Base-by-base conservation (phyloP, 2,113 vertebrate species). In the Polyodon spathula region DNA sequence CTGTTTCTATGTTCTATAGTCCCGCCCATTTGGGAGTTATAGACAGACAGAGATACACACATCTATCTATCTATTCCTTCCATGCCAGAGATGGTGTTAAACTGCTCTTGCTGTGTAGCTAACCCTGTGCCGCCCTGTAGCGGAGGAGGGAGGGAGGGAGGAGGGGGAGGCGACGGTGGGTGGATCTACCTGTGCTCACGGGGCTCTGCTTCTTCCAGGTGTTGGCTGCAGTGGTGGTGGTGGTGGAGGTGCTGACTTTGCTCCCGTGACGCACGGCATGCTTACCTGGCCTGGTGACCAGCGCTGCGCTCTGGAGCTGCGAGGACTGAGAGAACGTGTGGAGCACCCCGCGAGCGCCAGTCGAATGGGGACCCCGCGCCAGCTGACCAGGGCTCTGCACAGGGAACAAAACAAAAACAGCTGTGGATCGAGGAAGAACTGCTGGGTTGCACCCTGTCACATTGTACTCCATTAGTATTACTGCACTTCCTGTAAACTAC, bases 171-270 rank as follows among this genome's bases (percentile, higher is more conserved):
- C 3, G 67, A 53, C 10, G 16, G 14, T 4, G 42, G 40, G 41
- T 55, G 44, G 73, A 73, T 77, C 63, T 86, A 97, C 95, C 95
- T 93, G 94, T 62, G 42, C 74, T 85, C 60, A 87, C 81, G 62
- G 84, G 8, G 41, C 72, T 86, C 75, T 86, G 85, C 85, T 97
- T 98, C 88, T 92, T 97, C 95, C 95, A 98, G 83, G 78, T 82
- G 77, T 83, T 58, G 77, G 84, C n/a, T 62, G 81, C 70, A 58
- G 81, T 75, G 78, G 86, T 76, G 75, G 72, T 64, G 81, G 86
- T 40, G 62, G 72, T 68, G 65, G 83, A 64, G 56, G 79, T 77
- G 80, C 82, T 84, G 83, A 86, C 76, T 70, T 93, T 86, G 69
- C 81, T 72, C 68, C 87, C 71, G 0, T 83, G 69, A 63, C 91